Conservation (phyloP, 1,140 invertebrate genomes). For the Maconellicoccus hirsutus region DNA sequence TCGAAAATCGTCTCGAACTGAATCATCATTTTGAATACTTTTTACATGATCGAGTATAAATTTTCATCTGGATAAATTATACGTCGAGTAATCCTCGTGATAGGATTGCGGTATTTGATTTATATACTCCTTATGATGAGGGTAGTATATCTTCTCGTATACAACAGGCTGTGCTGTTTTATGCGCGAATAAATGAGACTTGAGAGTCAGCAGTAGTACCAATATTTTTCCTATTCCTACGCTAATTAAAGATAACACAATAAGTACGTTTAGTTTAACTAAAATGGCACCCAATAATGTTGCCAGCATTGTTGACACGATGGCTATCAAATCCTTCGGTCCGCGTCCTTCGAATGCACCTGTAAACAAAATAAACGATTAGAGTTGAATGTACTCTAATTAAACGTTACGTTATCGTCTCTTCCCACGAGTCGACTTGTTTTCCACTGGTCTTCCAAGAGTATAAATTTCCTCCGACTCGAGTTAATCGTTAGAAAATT, state of each 20-base stretch:
- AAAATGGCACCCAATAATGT: conserved; percentile 23
- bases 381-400: not conserved
- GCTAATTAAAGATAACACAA: conserved; percentile 18
- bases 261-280: conserved; percentile 14
- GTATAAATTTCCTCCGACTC: not conserved
- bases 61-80: not conserved
- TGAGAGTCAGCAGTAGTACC: not conserved
- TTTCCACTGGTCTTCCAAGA: not conserved
- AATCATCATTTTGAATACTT: no score
- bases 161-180: not conserved
- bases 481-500: not conserved
- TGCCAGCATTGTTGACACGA: conserved; percentile 22
- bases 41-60: no score
- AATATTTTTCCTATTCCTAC: conserved; percentile 23
- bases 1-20: no score
- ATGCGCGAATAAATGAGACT: not conserved
- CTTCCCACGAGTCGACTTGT: not conserved
- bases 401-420: not conserved
- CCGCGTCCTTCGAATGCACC: conserved; percentile 3
- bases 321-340: conserved; percentile 2
- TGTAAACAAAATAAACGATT: not conserved
- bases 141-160: not conserved
- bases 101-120: not conserved
- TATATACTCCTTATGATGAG: not conserved
- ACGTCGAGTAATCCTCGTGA: not conserved